Conservation (phyloP, 2,888 invertebrate genomes). For the Synergus japonicus region DNA sequence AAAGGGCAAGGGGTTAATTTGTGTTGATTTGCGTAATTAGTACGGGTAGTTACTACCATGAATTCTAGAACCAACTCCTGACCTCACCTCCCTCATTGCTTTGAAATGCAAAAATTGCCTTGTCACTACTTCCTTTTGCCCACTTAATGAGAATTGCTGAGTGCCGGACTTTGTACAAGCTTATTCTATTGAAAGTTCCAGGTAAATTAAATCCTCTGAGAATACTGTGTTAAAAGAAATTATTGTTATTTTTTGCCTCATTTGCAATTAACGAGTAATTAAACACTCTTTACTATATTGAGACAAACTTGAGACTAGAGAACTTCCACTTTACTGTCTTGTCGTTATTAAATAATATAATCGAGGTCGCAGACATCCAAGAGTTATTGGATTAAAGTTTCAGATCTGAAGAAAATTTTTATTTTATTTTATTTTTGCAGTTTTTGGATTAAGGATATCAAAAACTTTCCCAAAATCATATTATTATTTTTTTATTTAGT, state of each 20-base stretch:
- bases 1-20: conserved; percentile 71
- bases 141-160: conserved; percentile 10
- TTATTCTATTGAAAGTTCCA: conserved; percentile 8
- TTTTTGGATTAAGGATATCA: no score
- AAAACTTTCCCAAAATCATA: no score
- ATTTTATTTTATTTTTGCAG: no score
- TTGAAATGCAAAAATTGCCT: conserved; percentile 38
- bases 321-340: neutral
- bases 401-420: no score
- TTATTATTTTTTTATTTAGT: no score
- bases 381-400: no score
- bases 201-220: neutral
- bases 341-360: neutral
- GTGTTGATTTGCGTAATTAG: conserved; percentile 73
- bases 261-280: neutral
- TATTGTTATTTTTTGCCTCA: conserved; percentile 10
- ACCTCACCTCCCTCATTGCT: neutral
- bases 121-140: conserved; percentile 21
- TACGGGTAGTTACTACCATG: conserved; percentile 71
- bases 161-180: neutral
- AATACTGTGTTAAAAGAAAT: neutral
- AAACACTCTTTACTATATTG: neutral
- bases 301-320: neutral
- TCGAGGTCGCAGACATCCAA: no score
- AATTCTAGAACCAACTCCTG: conserved; percentile 51